Evolutionary conservation across 2,888 invertebrate species (phyloP), one percentile per base, ranked within the genome.

Genomic region (Griposia aprilina): DNA sequence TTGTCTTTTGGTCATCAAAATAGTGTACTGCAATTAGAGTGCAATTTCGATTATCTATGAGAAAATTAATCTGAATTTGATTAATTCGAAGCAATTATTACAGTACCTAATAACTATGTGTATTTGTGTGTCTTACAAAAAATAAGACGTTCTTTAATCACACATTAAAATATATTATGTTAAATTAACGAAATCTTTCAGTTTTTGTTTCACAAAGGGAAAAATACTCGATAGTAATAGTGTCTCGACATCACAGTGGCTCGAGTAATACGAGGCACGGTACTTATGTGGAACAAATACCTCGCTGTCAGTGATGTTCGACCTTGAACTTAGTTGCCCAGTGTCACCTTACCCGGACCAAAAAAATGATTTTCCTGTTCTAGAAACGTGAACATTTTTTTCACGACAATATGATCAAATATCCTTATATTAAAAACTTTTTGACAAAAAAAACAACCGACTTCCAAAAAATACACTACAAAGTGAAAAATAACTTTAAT

Each of bases 251-350:
- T 74, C 4, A 60, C 36, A 23, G n/a, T 23, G 45, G 30, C 50
- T 73, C 15, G 30, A n/a, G n/a, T 52, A 7, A 52, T 57, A 30
- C 41, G 60, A 48, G 57, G 11, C 48, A 41, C 45, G 60, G 70
- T 60, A 66, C 30, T 36, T 11, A 45, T 0, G 55, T 62, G 23
- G 45, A 74, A 20, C n/a, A 30, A 45, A 67, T 69, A 41, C 48
- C 23, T 78, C 5, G 15, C 8, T 23, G 26, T 17, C 55, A n/a
- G 10, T 36, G 17, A 55, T 62, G 3, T 48, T 26, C 15, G 30
- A 10, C 75, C 74, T 60, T 67, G 55, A 80, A 80, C 55, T 55
- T 17, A 20, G 23, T 55, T 41, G 55, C 30, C 66, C 66, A 67
- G 57, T 67, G 36, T 55, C 36, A 30, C 55, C 23, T 67, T 50